phyloP scores from a whole-genome alignment of 2,113 vertebrate genomes.

The Rattus rattus region DNA sequence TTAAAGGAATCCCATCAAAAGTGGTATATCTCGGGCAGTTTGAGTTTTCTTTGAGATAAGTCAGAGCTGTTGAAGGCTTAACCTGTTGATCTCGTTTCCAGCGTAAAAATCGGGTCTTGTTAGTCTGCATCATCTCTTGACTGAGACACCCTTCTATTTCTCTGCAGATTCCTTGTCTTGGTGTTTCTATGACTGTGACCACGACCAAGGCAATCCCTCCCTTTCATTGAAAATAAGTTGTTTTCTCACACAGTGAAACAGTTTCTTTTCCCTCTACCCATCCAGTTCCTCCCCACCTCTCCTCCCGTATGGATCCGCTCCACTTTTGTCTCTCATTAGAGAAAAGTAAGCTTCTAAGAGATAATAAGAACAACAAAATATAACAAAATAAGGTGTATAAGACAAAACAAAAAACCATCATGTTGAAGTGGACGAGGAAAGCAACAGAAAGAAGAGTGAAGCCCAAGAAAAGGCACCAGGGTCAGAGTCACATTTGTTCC shows the following conservation, averaged over 20 bases:
- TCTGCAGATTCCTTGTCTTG: background rate
- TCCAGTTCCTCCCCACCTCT: background rate
- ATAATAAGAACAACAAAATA: background rate
- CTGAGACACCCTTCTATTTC: background rate
- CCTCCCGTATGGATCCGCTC: background rate
- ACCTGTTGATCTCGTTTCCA: background rate
- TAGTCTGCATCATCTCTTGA: background rate
- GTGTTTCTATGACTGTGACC: background rate
- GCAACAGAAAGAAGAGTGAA: background rate
- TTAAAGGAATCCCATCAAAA: slow-evolving; percentile 22
- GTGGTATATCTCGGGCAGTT: background rate
- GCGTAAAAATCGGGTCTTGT: background rate
- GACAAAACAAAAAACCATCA: background rate
- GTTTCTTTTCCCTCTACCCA: background rate
- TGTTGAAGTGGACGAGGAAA: background rate
- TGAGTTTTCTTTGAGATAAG: slow-evolving; percentile 8
- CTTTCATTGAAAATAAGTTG: background rate
- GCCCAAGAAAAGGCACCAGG: background rate
- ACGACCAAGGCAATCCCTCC: background rate
- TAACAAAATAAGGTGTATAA: background rate
- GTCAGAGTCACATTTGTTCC: background rate
- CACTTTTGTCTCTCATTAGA: background rate
- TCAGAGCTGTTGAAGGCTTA: background rate
- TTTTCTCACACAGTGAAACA: background rate
- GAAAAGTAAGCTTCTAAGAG: background rate